A percentile compares a stretch with the other conserved stretches of the same genome.
Conservation (phyloP, 2,797 vertebrate species). For the Xiphorhynchus erythropygius region DNA sequence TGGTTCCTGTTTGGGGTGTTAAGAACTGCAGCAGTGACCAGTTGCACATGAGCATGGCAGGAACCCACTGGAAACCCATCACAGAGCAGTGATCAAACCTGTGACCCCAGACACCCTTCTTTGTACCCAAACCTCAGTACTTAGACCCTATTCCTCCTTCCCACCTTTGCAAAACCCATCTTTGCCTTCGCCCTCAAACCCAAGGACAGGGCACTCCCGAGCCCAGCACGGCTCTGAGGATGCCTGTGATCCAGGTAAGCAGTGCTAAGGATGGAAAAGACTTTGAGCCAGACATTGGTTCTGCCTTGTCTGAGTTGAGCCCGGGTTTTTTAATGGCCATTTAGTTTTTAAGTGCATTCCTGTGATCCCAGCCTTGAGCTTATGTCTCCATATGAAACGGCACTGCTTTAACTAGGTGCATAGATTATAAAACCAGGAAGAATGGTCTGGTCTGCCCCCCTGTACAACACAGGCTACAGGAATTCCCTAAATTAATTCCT, state of each 20-base stretch:
- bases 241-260: not conserved
- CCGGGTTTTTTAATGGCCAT: not conserved
- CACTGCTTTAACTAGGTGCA: constrained; percentile 21
- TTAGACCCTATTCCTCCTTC: not conserved
- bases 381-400: not conserved
- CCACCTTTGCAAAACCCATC: not conserved
- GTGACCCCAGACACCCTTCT: not conserved
- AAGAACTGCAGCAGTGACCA: not conserved
- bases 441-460: constrained; percentile 44
- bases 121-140: not conserved
- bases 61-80: not conserved
- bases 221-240: rapidly evolving
- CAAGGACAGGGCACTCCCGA: not conserved
- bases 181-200: not conserved
- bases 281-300: constrained; percentile 34
- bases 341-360: constrained; percentile 63
- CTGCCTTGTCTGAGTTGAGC: not conserved
- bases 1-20: not conserved
- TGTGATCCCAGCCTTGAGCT: constrained; percentile 35
- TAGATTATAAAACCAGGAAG: constrained; percentile 49
- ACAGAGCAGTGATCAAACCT: not conserved
- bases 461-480: constrained; percentile 34
- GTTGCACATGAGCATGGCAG: not conserved
- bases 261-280: not conserved
- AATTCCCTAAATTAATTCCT: constrained; percentile 71